Percentiles rank a stretch among this genome's conserved stretches.
Conservation (phyloP, 1,140 invertebrate genomes). For the Mizuhopecten yessoensis region DNA sequence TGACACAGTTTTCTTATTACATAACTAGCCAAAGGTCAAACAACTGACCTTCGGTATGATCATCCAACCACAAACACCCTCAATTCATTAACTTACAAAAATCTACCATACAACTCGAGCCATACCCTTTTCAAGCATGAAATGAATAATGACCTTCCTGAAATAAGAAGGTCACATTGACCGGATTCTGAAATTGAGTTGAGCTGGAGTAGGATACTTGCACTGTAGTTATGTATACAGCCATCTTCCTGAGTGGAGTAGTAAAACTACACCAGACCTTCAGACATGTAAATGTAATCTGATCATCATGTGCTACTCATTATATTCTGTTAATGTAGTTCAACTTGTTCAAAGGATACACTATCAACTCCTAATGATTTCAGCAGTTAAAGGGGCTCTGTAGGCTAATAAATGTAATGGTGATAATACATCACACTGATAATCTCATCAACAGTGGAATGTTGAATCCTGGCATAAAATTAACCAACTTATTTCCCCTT, state of each 20-base stretch:
- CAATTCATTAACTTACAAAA: too few relatives aligned
- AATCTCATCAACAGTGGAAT: neutral
- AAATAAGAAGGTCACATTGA: neutral
- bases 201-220: too few relatives aligned
- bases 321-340: neutral
- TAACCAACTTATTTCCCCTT: neutral
- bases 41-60: too few relatives aligned
- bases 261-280: neutral
- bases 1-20: too few relatives aligned
- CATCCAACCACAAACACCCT: too few relatives aligned
- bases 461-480: neutral
- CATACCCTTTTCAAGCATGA: too few relatives aligned
- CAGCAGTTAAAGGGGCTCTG: neutral
- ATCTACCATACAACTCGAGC: too few relatives aligned
- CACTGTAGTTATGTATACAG: too few relatives aligned
- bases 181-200: neutral
- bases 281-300: neutral
- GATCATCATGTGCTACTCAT: slow-evolving; percentile 16
- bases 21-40: too few relatives aligned
- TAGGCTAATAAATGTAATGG: neutral
- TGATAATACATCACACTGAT: neutral
- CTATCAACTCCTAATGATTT: neutral
- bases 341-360: neutral
- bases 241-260: neutral
- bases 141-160: neutral